Percentiles rank a stretch among this genome's conserved stretches.
Evolutionary conservation across 2,888 invertebrate genomes (phyloP).

Genomic region (Agrilus cyanescens): DNA sequence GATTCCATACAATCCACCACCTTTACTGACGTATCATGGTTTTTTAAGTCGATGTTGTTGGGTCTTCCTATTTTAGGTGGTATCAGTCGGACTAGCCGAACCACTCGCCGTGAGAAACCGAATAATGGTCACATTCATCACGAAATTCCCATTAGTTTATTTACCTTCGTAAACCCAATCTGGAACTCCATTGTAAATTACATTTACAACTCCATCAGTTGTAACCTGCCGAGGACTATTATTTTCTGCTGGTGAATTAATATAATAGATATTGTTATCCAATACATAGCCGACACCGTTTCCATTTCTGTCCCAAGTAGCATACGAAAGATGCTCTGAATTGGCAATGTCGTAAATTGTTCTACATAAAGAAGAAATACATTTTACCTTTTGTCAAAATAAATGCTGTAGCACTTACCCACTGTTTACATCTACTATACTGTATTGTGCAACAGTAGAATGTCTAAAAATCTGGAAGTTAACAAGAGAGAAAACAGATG

Average conservation of each 20-base stretch:
- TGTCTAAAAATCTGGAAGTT: constrained; percentile 50
- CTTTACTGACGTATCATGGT: too few relatives aligned
- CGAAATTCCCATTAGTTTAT: too few relatives aligned
- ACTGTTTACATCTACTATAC: constrained; percentile 45
- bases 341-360: constrained; percentile 38
- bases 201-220: constrained; percentile 46
- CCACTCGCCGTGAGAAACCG: too few relatives aligned
- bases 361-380: constrained; percentile 25
- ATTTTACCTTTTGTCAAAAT: not conserved
- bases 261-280: constrained; percentile 57
- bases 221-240: constrained; percentile 36
- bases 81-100: too few relatives aligned
- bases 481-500: constrained; percentile 25
- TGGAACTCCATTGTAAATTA: constrained; percentile 70
- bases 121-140: too few relatives aligned
- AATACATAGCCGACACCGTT: constrained; percentile 50
- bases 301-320: constrained; percentile 44
- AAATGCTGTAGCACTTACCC: too few relatives aligned
- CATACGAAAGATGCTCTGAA: constrained; percentile 47
- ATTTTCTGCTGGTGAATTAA: constrained; percentile 26
- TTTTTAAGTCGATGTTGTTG: too few relatives aligned
- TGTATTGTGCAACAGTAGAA: constrained; percentile 51
- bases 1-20: too few relatives aligned
- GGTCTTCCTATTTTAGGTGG: too few relatives aligned
- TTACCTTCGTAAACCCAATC: constrained; percentile 92